Evolutionary conservation across 2,113 vertebrate genomes (phyloP).

Genomic region (Erinaceus europaeus): DNA sequence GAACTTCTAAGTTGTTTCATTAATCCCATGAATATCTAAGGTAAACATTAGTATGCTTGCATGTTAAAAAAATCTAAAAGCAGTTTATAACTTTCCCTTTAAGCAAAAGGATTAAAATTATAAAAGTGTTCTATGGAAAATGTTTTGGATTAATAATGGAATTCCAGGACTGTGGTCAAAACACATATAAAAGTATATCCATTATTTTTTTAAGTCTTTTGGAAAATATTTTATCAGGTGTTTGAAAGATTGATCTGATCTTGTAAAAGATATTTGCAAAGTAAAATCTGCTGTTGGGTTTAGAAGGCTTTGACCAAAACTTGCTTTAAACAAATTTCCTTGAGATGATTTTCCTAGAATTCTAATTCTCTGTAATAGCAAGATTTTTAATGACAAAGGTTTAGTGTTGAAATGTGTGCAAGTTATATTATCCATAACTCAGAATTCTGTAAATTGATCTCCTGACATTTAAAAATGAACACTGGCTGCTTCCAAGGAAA

Average conservation of each 20-base stretch:
- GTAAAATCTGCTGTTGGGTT: not conserved
- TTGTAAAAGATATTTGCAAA: not conserved
- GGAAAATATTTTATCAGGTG: not conserved
- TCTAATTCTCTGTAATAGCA: constrained; percentile 2
- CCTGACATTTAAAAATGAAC: not conserved
- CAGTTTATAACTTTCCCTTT: not conserved
- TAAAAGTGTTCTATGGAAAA: not conserved
- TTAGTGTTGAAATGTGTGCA: not conserved
- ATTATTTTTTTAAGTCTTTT: not conserved
- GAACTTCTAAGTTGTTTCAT: not conserved
- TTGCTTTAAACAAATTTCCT: not conserved
- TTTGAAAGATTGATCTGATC: not conserved
- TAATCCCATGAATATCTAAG: not conserved
- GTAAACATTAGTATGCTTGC: not conserved
- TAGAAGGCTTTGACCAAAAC: not conserved
- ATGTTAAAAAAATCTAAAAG: not conserved
- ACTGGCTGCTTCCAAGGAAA: not conserved
- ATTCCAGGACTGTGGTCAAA: not conserved
- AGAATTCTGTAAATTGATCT: not conserved
- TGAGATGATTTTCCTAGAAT: not conserved
- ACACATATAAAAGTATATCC: not conserved
- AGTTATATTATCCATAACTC: not conserved
- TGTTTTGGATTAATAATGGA: not conserved
- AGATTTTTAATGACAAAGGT: not conserved
- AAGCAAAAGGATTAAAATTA: not conserved